A percentile compares a stretch with the other conserved stretches of the same genome.
These are phyloP conservation scores for Holothuria leucospilota DNA, from an alignment of 53 echinoderm and acorn worm species.

Conservation along the genomic window DNA sequence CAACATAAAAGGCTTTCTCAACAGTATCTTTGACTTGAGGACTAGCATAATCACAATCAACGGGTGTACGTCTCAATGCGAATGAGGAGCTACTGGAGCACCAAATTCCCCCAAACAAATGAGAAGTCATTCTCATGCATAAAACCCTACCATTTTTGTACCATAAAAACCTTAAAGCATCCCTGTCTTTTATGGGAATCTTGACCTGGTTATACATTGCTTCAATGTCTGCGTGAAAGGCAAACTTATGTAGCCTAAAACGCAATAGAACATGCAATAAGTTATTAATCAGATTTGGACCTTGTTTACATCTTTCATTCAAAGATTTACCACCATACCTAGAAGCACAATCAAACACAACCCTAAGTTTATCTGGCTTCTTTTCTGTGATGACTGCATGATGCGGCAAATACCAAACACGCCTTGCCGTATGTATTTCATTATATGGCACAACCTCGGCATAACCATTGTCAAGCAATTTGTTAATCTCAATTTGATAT, in stretches of 20 bases:
- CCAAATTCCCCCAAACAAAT: slow-evolving; percentile 13
- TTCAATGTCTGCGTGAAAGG: no score
- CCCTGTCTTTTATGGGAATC: slow-evolving; percentile 11
- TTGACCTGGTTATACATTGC: no score
- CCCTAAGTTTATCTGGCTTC: slow-evolving; percentile 48
- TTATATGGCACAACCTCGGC: slow-evolving; percentile 30
- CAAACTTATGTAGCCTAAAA: not conserved
- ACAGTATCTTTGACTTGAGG: not conserved
- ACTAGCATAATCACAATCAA: not conserved
- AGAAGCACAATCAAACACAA: slow-evolving; percentile 51
- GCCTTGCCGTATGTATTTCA: slow-evolving; percentile 9
- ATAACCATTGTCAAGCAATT: slow-evolving; percentile 41
- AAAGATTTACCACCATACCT: slow-evolving; percentile 39
- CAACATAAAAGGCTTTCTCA: slow-evolving; percentile 23
- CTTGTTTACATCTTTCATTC: slow-evolving; percentile 40
- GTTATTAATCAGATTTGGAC: slow-evolving; percentile 45
- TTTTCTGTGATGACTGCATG: slow-evolving; percentile 34
- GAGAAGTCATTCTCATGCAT: slow-evolving; percentile 11
- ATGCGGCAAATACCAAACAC: slow-evolving; percentile 59
- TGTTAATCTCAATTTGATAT: slow-evolving; percentile 32
- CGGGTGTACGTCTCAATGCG: not conserved
- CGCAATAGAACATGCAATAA: slow-evolving; percentile 29
- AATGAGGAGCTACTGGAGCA: slow-evolving; percentile 1
- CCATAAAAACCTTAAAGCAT: slow-evolving; percentile 18
- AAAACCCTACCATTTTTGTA: not conserved